phyloP scores from a whole-genome alignment of 2,113 vertebrate species.

The Theropithecus gelada region DNA sequence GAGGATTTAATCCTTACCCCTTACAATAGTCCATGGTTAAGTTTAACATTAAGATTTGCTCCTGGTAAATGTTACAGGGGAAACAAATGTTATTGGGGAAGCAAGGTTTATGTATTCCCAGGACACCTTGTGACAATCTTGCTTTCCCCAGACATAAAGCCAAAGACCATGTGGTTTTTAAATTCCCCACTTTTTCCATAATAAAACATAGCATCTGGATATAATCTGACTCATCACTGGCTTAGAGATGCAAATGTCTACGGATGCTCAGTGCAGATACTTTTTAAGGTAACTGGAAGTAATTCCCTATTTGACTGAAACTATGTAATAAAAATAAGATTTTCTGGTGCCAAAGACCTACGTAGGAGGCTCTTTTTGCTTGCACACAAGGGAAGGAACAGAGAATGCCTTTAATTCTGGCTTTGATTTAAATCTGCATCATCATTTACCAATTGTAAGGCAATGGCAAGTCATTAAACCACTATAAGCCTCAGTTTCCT shows the following conservation, averaged over 20 bases:
- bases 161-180: neutral
- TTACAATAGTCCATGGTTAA: neutral
- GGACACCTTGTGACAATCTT: neutral
- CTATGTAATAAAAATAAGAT: neutral
- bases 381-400: neutral
- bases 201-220: neutral
- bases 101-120: neutral
- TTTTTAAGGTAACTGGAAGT: neutral
- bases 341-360: neutral
- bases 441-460: neutral
- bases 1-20: neutral
- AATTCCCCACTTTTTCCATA: neutral
- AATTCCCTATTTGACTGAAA: neutral
- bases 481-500: neutral
- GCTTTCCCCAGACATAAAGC: neutral
- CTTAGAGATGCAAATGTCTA: neutral
- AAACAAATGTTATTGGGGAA: neutral
- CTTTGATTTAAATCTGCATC: neutral
- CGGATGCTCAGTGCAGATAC: neutral
- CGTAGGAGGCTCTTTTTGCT: neutral
- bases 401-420: neutral
- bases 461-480: neutral
- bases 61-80: neutral
- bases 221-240: neutral
- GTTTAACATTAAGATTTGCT: neutral